Evolutionary conservation across 2,888 invertebrate genomes (phyloP), one percentile per base, ranked within the genome.

Genomic region (Eumerus sabulonum): DNA sequence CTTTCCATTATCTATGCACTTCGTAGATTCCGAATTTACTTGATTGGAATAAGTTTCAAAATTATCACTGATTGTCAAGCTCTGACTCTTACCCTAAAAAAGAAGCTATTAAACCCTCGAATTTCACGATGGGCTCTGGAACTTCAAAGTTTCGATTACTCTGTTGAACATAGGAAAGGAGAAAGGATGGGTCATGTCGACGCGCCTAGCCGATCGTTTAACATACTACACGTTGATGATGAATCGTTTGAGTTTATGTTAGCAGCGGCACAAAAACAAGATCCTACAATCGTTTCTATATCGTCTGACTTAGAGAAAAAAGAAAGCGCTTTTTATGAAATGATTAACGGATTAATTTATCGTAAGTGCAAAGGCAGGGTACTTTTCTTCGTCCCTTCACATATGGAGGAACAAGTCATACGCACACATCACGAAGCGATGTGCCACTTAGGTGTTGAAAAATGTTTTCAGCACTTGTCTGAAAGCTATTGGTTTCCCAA

Each of bases 381-480:
- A 42, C 14, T 47, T 14, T 27, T 59, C 19, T 45, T 27, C 9
- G 57, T 45, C 9, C 17, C 45, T 35, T 47, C 79, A 45, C 17
- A 17, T 11, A 83, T 85, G 83, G 82, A 82, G 59, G n/a, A 47
- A 9, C 45, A 59, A 18, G 47, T 59, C 12, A 59, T 59, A 16
- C 36, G 45, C 1, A 59, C 59, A n/a, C 35, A 47, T 14, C 59
- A 59, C 40, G 45, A 54, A 45, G 59, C 77, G 16, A 38, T 83
- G 36, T 85, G 85, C 19, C 86, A 86, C 76, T 62, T 85, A 35
- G 86, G 85, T 1, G 14, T 81, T 7, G 83, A 85, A 16, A 85
- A 85, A 82, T 82, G 79, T 36, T 45, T 68, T 40, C 76, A 84
- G 18, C 45, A 73, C 19, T 57, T 79, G 2, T 45, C 36, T n/a